A percentile compares a stretch with the other conserved stretches of the same genome.
Evolutionary conservation across 1,140 invertebrate species (phyloP).

Genomic region (Zaprionus tsacasi): DNA sequence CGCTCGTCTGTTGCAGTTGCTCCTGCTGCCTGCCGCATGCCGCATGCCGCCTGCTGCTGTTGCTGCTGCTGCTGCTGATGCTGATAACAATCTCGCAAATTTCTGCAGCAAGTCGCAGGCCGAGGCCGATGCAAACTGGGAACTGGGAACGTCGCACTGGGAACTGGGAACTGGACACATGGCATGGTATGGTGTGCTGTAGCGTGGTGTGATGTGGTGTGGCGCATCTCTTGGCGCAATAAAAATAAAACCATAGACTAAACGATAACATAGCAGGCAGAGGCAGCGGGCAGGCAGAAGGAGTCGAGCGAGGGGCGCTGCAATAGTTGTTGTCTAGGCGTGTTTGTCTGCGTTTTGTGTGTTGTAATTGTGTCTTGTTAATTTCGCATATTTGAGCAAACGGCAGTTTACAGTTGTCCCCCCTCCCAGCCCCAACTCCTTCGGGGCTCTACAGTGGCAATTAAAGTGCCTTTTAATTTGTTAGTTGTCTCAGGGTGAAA

Average conservation of each 20-base stretch:
- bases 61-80: conserved; percentile 41
- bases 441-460: conserved; percentile 21
- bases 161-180: conserved; percentile 32
- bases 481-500: conserved; percentile 66
- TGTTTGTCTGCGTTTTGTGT: conserved; percentile 64
- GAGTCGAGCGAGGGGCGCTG: not conserved
- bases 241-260: conserved; percentile 81
- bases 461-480: conserved; percentile 71
- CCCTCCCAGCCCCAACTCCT: not conserved
- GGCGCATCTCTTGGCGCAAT: conserved; percentile 63
- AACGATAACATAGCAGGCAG: conserved; percentile 63
- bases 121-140: conserved; percentile 31
- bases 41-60: conserved; percentile 20
- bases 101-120: conserved; percentile 50
- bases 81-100: conserved; percentile 79
- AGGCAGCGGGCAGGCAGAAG: not conserved
- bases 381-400: conserved; percentile 80
- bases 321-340: conserved; percentile 37
- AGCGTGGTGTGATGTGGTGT: conserved; percentile 30
- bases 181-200: conserved; percentile 19
- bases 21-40: conserved; percentile 38
- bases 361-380: conserved; percentile 81
- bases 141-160: conserved; percentile 32
- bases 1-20: conserved; percentile 38
- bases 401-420: conserved; percentile 73